Conservation (phyloP, 1,140 invertebrate species). For the Metopolophium dirhodum region DNA sequence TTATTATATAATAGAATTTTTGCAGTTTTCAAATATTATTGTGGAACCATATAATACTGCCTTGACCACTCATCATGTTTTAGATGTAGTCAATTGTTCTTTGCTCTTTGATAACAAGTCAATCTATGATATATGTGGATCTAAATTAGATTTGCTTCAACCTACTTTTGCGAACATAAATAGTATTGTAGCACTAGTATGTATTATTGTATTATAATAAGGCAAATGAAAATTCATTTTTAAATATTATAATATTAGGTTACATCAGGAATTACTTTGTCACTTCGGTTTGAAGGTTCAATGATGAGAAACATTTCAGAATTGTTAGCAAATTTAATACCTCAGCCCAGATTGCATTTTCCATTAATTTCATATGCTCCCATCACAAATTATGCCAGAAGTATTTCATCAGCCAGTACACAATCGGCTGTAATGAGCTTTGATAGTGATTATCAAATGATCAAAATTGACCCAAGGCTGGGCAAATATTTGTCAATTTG, state of each 20-base stretch:
- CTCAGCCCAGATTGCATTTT: slow-evolving; percentile 66
- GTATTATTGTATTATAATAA: slow-evolving; percentile 66
- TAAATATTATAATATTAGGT: neutral
- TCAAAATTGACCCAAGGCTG: slow-evolving; percentile 62
- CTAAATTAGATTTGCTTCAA: slow-evolving; percentile 65
- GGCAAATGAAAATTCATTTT: too few relatives aligned
- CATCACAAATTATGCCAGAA: slow-evolving; percentile 65
- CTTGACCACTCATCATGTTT: slow-evolving; percentile 77
- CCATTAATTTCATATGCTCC: slow-evolving; percentile 69
- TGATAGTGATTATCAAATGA: slow-evolving; percentile 76
- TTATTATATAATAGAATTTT: slow-evolving; percentile 63
- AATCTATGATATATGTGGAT: slow-evolving; percentile 76
- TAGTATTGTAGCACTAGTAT: slow-evolving; percentile 68
- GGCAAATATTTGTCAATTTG: slow-evolving; percentile 71
- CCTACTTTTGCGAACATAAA: slow-evolving; percentile 70
- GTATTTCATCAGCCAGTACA: slow-evolving; percentile 67
- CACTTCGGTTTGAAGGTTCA: slow-evolving; percentile 73
- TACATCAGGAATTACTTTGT: slow-evolving; percentile 66
- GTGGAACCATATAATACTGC: slow-evolving; percentile 89
- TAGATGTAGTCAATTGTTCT: slow-evolving; percentile 79
- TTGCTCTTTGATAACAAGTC: slow-evolving; percentile 90
- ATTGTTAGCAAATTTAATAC: slow-evolving; percentile 71
- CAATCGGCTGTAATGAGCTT: slow-evolving; percentile 82
- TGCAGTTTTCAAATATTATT: slow-evolving; percentile 63
- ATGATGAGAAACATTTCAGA: slow-evolving; percentile 75